These are phyloP conservation scores for Serripes groenlandicus DNA, from an alignment of 2,888 invertebrate genomes.

Conservation along the genomic window DNA sequence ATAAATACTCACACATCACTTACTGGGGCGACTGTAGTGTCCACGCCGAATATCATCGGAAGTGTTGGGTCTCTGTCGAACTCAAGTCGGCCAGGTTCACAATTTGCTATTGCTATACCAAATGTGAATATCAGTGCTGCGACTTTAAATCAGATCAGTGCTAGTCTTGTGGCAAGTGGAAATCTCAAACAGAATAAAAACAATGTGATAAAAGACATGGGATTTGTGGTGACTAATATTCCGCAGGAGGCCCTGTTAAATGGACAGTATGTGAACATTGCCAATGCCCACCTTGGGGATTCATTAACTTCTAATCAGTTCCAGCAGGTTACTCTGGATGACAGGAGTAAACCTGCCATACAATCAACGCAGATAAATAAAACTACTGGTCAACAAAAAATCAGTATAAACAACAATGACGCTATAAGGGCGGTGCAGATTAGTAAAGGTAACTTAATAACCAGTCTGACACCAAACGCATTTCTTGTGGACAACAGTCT, in stretches of 20 bases:
- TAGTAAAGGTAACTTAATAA: slow-evolving; percentile 67
- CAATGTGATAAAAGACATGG: slow-evolving; percentile 75
- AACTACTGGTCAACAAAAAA: slow-evolving; percentile 41
- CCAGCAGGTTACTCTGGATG: slow-evolving; percentile 57
- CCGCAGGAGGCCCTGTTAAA: slow-evolving; percentile 77
- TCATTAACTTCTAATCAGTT: slow-evolving; percentile 70
- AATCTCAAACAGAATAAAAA: slow-evolving; percentile 74
- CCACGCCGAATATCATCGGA: slow-evolving; percentile 63
- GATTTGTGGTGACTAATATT: slow-evolving; percentile 77
- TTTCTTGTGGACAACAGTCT: slow-evolving; percentile 75
- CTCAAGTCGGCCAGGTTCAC: slow-evolving; percentile 63
- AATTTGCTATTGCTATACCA: slow-evolving; percentile 76
- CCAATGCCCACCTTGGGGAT: slow-evolving; percentile 71
- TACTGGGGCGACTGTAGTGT: slow-evolving; percentile 54
- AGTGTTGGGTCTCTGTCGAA: slow-evolving; percentile 69
- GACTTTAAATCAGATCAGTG: slow-evolving; percentile 73
- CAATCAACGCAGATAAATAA: slow-evolving; percentile 63
- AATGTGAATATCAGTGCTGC: slow-evolving; percentile 73
- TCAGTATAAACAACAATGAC: slow-evolving; percentile 56
- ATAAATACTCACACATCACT: slow-evolving; percentile 43
- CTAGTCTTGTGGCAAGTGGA: slow-evolving; percentile 68
- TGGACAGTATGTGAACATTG: slow-evolving; percentile 81
- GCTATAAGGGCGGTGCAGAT: slow-evolving; percentile 61
- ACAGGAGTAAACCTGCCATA: slow-evolving; percentile 51
- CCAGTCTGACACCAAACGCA: slow-evolving; percentile 68